A percentile compares a stretch with the other conserved stretches of the same genome.
Evolutionary conservation across 2,888 invertebrate species (phyloP).

Genomic region (Heliconius cydno): DNA sequence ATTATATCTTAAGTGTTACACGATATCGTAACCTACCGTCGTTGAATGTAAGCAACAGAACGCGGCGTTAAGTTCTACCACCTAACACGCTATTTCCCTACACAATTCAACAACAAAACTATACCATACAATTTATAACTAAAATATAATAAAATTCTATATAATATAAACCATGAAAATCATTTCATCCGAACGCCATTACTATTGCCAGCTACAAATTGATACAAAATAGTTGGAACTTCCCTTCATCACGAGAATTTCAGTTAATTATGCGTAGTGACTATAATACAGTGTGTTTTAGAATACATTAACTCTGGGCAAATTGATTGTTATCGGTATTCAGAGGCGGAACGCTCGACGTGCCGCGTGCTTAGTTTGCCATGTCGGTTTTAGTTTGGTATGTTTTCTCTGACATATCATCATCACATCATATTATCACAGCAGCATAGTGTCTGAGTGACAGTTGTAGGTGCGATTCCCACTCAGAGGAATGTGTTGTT

Average conservation of each 20-base stretch:
- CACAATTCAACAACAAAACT: neutral
- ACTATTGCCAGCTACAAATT: conserved; percentile 31
- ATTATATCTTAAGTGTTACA: too few species aligned
- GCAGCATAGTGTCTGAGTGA: too few species aligned
- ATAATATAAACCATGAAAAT: neutral
- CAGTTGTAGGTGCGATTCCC: too few species aligned
- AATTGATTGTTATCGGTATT: conserved; percentile 63
- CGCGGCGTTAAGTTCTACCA: neutral
- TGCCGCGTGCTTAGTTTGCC: conserved; percentile 26
- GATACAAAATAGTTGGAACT: conserved; percentile 37
- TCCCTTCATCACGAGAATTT: conserved; percentile 33
- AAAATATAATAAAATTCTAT: neutral
- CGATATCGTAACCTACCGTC: too few species aligned
- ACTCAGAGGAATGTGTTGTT: too few species aligned
- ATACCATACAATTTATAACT: neutral
- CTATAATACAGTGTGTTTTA: conserved; percentile 61
- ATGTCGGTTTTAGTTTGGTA: conserved; percentile 8
- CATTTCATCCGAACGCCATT: neutral
- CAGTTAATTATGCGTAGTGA: conserved; percentile 59
- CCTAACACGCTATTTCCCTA: neutral
- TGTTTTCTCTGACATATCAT: conserved; percentile 18
- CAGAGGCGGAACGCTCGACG: conserved; percentile 41
- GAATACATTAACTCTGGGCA: conserved; percentile 59
- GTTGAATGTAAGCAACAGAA: too few species aligned
- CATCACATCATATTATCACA: neutral